A percentile compares a stretch with the other conserved stretches of the same genome.
These are phyloP conservation scores for Papilio demoleus DNA, from an alignment of 2,888 invertebrate genomes.

Conservation along the genomic window DNA sequence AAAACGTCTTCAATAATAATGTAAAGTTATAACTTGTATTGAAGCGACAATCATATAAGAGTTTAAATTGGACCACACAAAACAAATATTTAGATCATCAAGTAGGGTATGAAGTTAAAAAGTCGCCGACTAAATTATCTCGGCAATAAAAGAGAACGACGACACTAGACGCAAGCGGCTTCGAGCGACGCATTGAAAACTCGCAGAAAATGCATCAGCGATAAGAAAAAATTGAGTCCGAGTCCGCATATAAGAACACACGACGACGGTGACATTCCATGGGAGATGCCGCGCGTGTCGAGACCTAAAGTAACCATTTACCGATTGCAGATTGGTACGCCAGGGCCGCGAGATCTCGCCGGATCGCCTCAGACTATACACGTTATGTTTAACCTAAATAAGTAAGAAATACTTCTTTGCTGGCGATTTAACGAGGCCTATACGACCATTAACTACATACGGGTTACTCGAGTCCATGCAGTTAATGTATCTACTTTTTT, in stretches of 20 bases:
- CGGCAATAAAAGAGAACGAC: slow-evolving; percentile 50
- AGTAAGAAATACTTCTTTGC: slow-evolving; percentile 73
- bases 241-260: slow-evolving; percentile 77
- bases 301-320: slow-evolving; percentile 82
- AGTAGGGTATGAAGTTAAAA: slow-evolving; percentile 26
- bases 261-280: slow-evolving; percentile 79
- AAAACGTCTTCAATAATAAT: too few species aligned
- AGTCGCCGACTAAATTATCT: slow-evolving; percentile 33
- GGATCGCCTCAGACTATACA: slow-evolving; percentile 77
- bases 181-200: slow-evolving; percentile 74
- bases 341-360: slow-evolving; percentile 81
- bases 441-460: slow-evolving; percentile 27
- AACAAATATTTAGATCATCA: slow-evolving; percentile 11
- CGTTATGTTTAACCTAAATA: slow-evolving; percentile 81
- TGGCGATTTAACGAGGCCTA: slow-evolving; percentile 59
- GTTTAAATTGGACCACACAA: neutral
- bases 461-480: slow-evolving; percentile 10
- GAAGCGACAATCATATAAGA: neutral
- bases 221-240: slow-evolving; percentile 83
- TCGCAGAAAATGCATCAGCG: slow-evolving; percentile 81
- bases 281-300: slow-evolving; percentile 78
- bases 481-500: slow-evolving; percentile 24
- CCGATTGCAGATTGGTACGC: slow-evolving; percentile 81
- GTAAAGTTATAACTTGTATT: too few species aligned
- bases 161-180: slow-evolving; percentile 56